These are phyloP conservation scores for Enoplosus armatus DNA, from an alignment of 2,797 vertebrate species.

Conservation along the genomic window DNA sequence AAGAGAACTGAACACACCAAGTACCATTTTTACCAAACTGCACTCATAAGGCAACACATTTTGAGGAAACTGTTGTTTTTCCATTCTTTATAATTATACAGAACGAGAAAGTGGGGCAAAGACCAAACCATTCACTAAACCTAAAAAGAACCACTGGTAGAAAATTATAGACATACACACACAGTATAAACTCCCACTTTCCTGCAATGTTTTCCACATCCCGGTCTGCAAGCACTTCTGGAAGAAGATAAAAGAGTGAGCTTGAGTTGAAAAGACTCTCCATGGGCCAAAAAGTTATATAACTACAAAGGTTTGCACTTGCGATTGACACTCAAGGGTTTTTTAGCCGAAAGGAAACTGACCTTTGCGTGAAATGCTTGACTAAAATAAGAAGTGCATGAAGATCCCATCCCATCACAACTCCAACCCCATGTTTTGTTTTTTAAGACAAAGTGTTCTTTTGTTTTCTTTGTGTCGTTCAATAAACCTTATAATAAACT, in stretches of 20 bases:
- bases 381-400: constrained; percentile 33
- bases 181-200: constrained; percentile 38
- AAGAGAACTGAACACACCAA: constrained; percentile 33
- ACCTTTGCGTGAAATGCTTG: constrained; percentile 15
- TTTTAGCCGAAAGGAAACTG: constrained; percentile 3
- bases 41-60: not conserved
- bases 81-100: constrained; percentile 1
- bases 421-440: not conserved
- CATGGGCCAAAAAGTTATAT: constrained; percentile 42
- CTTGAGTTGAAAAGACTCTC: not conserved
- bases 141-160: not conserved
- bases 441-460: not conserved
- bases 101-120: constrained; percentile 13
- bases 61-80: not conserved
- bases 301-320: constrained; percentile 46
- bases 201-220: constrained; percentile 17
- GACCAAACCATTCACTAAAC: not conserved
- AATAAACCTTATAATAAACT: not conserved
- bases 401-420: not conserved
- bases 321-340: constrained; percentile 7
- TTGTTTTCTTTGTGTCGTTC: not conserved
- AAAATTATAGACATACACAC: constrained; percentile 31
- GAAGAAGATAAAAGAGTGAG: constrained; percentile 47
- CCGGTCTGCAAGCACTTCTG: constrained; percentile 30
- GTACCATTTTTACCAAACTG: not conserved